Base-by-base conservation (phyloP, 1,140 invertebrate species). In the Drosophila tropicalis region DNA sequence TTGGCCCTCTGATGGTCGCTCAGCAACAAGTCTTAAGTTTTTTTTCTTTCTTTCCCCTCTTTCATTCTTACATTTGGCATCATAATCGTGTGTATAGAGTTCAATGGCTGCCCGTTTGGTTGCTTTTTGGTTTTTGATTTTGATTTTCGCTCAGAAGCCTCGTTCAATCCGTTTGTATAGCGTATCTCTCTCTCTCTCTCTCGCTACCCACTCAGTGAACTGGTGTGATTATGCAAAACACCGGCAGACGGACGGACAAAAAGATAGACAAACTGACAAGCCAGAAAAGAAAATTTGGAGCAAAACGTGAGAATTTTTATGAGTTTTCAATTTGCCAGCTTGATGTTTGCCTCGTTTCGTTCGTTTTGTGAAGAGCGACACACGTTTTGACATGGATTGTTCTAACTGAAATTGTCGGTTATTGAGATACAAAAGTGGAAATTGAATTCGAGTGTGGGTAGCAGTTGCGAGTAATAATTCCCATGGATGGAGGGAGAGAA, bases 231-330 rank as follows among this genome's bases (percentile, higher is more conserved):
- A 87, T 87, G 82, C 76, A 76, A 67, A 86, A 40, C 62, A 67
- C 54, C 69, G 29, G 0, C 29, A 29, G 29, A 29, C 29, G 5
- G 25, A 29, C 25, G 5, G 5, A 29, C 29, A 29, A 5, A 29
- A 5, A 29, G 29, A 6, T 29, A 63, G 17, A 25, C 17, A 57
- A 25, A 25, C 22, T 4, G 56, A 44, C 44, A 70, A 55, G 47
- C 41, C 55, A 68, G 64, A 9, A 40, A 64, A 58, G 54, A 63
- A 85, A 83, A 86, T 83, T 87, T 86, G 72, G 84, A 87, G 79
- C 79, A 79, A 83, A 86, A 86, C 82, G 82, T 86, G 82, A 87
- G 76, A 79, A 79, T 70, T 87, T 73, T 87, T 76, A 87, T 68
- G 83, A 86, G 83, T 87, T 76, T 87, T 69, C 83, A 79, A 87